Evolutionary conservation across 1,140 invertebrate genomes (phyloP).

Genomic region (Neelides sp.): DNA sequence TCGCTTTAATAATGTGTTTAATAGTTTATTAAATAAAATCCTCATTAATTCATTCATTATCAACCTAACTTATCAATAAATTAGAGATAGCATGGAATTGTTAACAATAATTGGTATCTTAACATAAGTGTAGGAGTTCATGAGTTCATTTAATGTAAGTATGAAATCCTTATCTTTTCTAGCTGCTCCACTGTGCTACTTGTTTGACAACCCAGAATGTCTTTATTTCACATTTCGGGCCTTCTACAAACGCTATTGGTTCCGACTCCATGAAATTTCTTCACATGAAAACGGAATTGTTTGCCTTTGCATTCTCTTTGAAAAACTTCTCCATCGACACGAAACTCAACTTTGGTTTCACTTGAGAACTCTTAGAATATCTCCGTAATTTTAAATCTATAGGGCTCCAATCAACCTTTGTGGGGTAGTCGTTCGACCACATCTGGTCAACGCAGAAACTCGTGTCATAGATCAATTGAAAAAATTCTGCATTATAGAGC

Average conservation of each 20-base stretch:
- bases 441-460: too few species aligned
- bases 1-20: too few species aligned
- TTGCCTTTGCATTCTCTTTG: constrained; percentile 68
- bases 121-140: too few species aligned
- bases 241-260: constrained; percentile 84
- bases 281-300: constrained; percentile 78
- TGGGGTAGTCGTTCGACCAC: too few species aligned
- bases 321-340: constrained; percentile 75
- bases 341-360: constrained; percentile 83
- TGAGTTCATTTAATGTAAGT: background rate
- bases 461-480: too few species aligned
- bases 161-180: constrained; percentile 31
- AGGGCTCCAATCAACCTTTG: too few species aligned
- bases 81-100: too few species aligned
- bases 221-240: constrained; percentile 82
- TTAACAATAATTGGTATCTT: too few species aligned
- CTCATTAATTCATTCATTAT: too few species aligned
- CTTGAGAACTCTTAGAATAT: constrained; percentile 69
- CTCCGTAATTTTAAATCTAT: constrained; percentile 87
- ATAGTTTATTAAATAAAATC: too few species aligned
- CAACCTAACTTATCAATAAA: too few species aligned
- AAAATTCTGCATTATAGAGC: too few species aligned
- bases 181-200: constrained; percentile 88
- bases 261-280: constrained; percentile 76
- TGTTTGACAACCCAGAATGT: constrained; percentile 73